These are phyloP conservation scores for Silurus meridionalis DNA, from an alignment of 2,113 vertebrate genomes.

Conservation along the genomic window DNA sequence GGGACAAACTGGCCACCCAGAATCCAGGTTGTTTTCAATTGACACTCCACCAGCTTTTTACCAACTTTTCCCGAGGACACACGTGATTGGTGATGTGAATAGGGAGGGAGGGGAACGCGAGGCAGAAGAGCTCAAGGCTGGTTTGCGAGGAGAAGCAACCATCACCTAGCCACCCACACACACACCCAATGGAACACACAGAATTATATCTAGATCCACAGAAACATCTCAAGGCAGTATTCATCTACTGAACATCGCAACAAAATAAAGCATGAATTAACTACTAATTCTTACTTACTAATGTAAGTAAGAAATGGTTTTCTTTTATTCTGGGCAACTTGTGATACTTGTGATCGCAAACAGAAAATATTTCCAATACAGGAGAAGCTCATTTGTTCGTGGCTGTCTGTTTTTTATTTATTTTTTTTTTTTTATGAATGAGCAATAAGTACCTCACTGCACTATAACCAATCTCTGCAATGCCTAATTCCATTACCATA, in stretches of 20 bases:
- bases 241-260: constrained; percentile 1
- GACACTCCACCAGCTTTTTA: constrained; percentile 59
- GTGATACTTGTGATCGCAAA: not conserved
- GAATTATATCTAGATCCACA: constrained; percentile 20
- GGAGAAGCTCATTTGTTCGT: not conserved
- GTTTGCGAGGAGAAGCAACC: constrained; percentile 35
- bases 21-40: constrained; percentile 58
- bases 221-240: constrained; percentile 27
- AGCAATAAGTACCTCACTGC: not conserved
- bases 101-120: constrained; percentile 20
- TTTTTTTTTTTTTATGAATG: not conserved
- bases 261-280: not conserved
- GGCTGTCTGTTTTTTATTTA: not conserved
- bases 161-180: constrained; percentile 28
- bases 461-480: not conserved
- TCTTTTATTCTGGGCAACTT: not conserved
- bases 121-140: constrained; percentile 35
- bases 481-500: not conserved
- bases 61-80: constrained; percentile 50
- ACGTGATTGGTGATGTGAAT: constrained; percentile 44
- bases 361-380: not conserved
- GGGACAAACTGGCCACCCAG: constrained; percentile 46
- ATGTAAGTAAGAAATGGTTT: too few relatives aligned
- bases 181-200: constrained; percentile 10
- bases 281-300: too few relatives aligned